Conservation (phyloP, 2,888 invertebrate species). For the Drosophila yooni region DNA sequence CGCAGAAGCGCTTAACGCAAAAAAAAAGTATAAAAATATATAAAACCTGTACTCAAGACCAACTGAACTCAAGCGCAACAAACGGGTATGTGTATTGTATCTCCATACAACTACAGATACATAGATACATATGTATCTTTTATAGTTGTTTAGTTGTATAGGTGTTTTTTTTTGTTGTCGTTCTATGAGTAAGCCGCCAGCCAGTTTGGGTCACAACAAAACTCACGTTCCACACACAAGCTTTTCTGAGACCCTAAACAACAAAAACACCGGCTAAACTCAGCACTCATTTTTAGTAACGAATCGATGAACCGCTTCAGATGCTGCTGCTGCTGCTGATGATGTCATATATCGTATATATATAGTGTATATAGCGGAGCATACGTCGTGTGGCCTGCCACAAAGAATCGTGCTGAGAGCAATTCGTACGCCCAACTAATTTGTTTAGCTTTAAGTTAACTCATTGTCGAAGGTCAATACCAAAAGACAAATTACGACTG, state of each 20-base stretch:
- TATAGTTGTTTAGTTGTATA: constrained; percentile 18
- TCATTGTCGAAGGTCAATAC: constrained; percentile 65
- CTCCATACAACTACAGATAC: constrained; percentile 16
- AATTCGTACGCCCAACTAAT: constrained; percentile 48
- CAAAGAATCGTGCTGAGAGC: constrained; percentile 26
- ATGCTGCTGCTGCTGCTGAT: constrained; percentile 50
- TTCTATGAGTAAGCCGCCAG: constrained; percentile 63
- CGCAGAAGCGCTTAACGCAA: constrained; percentile 63
- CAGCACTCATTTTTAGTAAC: constrained; percentile 23
- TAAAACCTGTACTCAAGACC: constrained; percentile 70
- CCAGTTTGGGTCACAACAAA: constrained; percentile 38
- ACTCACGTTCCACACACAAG: constrained; percentile 73
- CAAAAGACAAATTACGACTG: constrained; percentile 23
- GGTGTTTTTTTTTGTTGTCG: constrained; percentile 13
- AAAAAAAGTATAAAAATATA: constrained; percentile 19
- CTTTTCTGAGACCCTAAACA: constrained; percentile 44
- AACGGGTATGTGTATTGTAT: constrained; percentile 23
- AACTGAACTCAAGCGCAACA: constrained; percentile 63
- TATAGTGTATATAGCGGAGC: neutral
- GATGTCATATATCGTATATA: constrained; percentile 67
- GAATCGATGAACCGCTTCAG: constrained; percentile 58
- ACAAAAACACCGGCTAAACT: constrained; percentile 44
- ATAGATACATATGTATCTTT: constrained; percentile 28
- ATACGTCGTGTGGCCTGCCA: neutral
- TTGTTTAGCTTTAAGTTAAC: constrained; percentile 42